Percentiles rank a stretch among this genome's conserved stretches.
Conservation (phyloP, 2,797 vertebrate species). For the Poecile montanus region DNA sequence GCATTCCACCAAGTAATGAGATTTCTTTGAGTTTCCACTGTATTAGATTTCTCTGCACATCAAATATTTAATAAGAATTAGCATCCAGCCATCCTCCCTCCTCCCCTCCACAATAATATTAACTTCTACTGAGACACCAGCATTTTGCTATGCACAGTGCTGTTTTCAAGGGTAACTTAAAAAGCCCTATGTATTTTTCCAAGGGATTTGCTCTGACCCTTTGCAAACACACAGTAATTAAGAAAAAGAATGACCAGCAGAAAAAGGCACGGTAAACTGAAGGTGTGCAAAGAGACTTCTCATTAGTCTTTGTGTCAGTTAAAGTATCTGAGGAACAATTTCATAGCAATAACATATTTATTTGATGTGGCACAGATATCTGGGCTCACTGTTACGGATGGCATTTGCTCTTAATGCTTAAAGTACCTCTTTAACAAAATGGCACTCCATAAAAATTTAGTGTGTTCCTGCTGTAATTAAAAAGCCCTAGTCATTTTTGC, state of each 20-base stretch:
- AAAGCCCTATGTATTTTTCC: conserved; percentile 64
- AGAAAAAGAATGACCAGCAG: conserved; percentile 62
- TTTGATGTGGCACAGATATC: conserved; percentile 77
- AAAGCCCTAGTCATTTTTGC: conserved; percentile 81
- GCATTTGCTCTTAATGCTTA: conserved; percentile 75
- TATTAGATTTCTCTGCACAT: conserved; percentile 67
- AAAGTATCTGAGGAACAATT: conserved; percentile 75
- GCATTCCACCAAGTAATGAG: conserved; percentile 46
- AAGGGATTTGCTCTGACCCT: conserved; percentile 64
- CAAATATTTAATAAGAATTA: conserved; percentile 78
- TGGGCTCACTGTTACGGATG: conserved; percentile 61
- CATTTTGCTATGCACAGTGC: conserved; percentile 62
- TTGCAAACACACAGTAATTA: conserved; percentile 57
- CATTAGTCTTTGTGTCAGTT: conserved; percentile 75
- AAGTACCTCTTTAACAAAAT: conserved; percentile 82
- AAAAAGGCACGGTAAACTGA: conserved; percentile 64
- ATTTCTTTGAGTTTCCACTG: conserved; percentile 48
- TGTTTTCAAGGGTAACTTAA: conserved; percentile 69
- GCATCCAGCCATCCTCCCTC: conserved; percentile 59
- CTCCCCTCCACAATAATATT: conserved; percentile 61
- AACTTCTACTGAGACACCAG: conserved; percentile 69
- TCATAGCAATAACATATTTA: conserved; percentile 75
- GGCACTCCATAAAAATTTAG: conserved; percentile 84
- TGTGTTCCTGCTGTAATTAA: conserved; percentile 82
- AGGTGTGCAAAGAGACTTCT: conserved; percentile 71